Evolutionary conservation across 2,888 invertebrate genomes (phyloP).

Genomic region (Lottia scabra): DNA sequence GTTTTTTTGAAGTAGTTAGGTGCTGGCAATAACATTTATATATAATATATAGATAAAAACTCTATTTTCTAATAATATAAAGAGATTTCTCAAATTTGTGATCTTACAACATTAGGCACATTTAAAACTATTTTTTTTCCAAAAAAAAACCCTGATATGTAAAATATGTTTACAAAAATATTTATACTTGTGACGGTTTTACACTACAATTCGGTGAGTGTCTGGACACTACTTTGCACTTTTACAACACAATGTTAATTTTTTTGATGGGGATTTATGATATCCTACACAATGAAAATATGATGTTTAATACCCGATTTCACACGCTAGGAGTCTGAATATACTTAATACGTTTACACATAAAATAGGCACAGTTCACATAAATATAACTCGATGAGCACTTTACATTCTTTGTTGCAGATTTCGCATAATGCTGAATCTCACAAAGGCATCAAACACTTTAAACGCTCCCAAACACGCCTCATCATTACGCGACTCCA

Average conservation of each 20-base stretch:
- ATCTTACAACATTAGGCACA: constrained; percentile 4
- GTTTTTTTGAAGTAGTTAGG: too few relatives aligned
- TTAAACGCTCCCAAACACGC: background rate
- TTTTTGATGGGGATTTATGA: too few relatives aligned
- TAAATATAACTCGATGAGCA: background rate
- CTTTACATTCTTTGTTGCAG: constrained; percentile 1
- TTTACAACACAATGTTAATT: too few relatives aligned
- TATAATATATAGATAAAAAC: too few relatives aligned
- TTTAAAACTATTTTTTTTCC: background rate
- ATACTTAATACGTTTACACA: too few relatives aligned
- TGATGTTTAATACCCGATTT: too few relatives aligned
- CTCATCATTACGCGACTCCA: background rate
- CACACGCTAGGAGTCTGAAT: too few relatives aligned
- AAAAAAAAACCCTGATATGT: background rate
- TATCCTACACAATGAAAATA: too few relatives aligned
- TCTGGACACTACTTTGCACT: too few relatives aligned
- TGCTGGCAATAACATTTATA: too few relatives aligned
- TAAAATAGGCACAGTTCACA: background rate
- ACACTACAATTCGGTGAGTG: too few relatives aligned
- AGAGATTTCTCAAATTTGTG: background rate
- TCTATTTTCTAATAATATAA: too few relatives aligned
- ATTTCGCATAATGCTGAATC: constrained; percentile 1
- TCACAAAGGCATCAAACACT: background rate
- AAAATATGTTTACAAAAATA: background rate
- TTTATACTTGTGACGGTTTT: background rate